phyloP scores from a whole-genome alignment of 2,888 invertebrate genomes.

The Polyommatus iphigenia region DNA sequence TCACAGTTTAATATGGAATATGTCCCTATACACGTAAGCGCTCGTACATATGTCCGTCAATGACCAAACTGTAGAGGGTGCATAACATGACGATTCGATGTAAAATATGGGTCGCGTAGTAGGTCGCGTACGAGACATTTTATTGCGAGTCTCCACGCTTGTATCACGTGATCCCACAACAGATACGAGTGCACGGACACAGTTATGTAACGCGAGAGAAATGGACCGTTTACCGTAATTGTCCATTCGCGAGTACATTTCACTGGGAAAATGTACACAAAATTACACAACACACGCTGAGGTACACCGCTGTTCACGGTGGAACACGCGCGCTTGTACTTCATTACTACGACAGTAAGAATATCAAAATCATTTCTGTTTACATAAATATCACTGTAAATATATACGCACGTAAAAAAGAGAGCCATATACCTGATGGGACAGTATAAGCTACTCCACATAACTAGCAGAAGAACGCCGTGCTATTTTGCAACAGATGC shows the following conservation, averaged over 20 bases:
- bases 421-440: no score
- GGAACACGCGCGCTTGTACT: slow-evolving; percentile 16
- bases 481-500: no score
- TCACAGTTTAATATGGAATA: no score
- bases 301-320: slow-evolving; percentile 38
- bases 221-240: slow-evolving; percentile 59
- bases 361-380: not conserved
- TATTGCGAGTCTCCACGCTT: slow-evolving; percentile 7
- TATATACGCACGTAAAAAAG: not conserved
- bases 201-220: slow-evolving; percentile 46
- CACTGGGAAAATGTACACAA: slow-evolving; percentile 50
- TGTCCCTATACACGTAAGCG: not conserved
- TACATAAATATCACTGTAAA: not conserved
- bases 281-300: slow-evolving; percentile 54
- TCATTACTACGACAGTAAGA: not conserved
- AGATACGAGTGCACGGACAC: slow-evolving; percentile 35
- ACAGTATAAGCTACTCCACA: no score
- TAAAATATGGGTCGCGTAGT: not conserved
- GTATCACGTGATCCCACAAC: slow-evolving; percentile 13
- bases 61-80: not conserved
- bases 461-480: no score
- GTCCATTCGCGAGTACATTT: slow-evolving; percentile 59
- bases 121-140: not conserved
- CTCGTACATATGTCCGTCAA: not conserved
- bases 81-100: not conserved